A percentile compares a stretch with the other conserved stretches of the same genome.
Evolutionary conservation across 2,113 vertebrate genomes (phyloP).

Genomic region (Vanacampus margaritifer): DNA sequence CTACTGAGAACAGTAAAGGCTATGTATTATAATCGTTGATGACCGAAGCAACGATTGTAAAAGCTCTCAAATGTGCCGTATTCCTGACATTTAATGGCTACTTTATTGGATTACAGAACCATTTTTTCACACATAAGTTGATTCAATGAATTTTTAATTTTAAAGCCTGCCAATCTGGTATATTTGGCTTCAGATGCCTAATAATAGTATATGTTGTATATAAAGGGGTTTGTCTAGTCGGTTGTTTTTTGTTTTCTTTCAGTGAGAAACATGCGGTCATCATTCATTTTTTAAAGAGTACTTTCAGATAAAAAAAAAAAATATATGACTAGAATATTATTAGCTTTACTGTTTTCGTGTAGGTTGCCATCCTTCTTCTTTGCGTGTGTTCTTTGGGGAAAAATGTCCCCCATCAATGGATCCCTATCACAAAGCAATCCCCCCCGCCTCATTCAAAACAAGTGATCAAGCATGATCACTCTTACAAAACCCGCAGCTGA

Average conservation of each 20-base stretch:
- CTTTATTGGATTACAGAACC: constrained; percentile 27
- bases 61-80: constrained; percentile 23
- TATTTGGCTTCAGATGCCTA: constrained; percentile 11
- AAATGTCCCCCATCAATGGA: neutral
- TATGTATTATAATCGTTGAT: constrained; percentile 20
- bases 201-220: neutral
- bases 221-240: neutral
- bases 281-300: no score
- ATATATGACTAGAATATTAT: neutral
- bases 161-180: constrained; percentile 9
- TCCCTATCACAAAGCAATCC: no score
- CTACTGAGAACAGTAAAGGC: constrained; percentile 19
- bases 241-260: constrained; percentile 4
- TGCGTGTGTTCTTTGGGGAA: constrained; percentile 1
- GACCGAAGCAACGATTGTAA: constrained; percentile 26
- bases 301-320: no score
- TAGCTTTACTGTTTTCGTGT: constrained; percentile 24
- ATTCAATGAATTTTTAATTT: constrained; percentile 25
- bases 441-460: constrained; percentile 14
- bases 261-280: neutral
- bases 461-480: constrained; percentile 21
- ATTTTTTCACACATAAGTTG: constrained; percentile 15
- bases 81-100: constrained; percentile 34
- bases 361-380: constrained; percentile 37
- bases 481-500: constrained; percentile 49